Percentiles rank a stretch among this genome's conserved stretches.
These are phyloP conservation scores for Cyclina sinensis DNA, from an alignment of 1,140 invertebrate species.

Conservation along the genomic window DNA sequence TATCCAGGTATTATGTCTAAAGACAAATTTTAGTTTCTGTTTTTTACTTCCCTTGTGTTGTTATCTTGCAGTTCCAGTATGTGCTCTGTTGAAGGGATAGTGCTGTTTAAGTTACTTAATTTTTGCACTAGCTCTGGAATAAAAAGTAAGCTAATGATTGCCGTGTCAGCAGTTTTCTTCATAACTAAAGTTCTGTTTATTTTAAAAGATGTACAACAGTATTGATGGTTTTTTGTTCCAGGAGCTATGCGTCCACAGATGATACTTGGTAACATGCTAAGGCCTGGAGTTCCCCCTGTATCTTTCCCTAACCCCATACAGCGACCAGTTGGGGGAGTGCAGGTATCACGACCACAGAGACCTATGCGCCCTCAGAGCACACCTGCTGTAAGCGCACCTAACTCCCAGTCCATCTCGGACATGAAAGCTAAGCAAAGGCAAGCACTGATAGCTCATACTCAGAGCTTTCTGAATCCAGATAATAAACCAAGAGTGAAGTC, in stretches of 20 bases:
- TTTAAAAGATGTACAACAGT: too few relatives aligned
- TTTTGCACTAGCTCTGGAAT: too few relatives aligned
- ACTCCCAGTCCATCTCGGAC: neutral
- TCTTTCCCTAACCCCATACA: slow-evolving; percentile 79
- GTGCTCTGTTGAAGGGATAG: too few relatives aligned
- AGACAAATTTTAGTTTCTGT: too few relatives aligned
- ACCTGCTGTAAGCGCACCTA: neutral
- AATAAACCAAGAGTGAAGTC: slow-evolving; percentile 69
- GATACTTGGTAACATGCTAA: slow-evolving; percentile 73
- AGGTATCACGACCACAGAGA: slow-evolving; percentile 9
- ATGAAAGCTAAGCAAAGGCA: slow-evolving; percentile 77
- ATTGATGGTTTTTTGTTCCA: neutral
- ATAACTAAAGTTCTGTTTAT: too few relatives aligned
- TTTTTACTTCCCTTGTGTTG: too few relatives aligned
- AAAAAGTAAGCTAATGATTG: too few relatives aligned
- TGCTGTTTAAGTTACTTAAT: too few relatives aligned
- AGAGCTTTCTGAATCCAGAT: slow-evolving; percentile 80
- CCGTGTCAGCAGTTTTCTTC: too few relatives aligned
- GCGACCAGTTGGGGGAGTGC: slow-evolving; percentile 67
- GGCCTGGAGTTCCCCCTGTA: slow-evolving; percentile 65
- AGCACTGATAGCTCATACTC: slow-evolving; percentile 76
- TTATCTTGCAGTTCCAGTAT: too few relatives aligned
- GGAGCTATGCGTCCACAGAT: slow-evolving; percentile 71
- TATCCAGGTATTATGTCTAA: too few relatives aligned
- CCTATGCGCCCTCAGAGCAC: neutral